phyloP scores from a whole-genome alignment of 92 coral and sea anemone species.

The Isaurus tuberculatus region DNA sequence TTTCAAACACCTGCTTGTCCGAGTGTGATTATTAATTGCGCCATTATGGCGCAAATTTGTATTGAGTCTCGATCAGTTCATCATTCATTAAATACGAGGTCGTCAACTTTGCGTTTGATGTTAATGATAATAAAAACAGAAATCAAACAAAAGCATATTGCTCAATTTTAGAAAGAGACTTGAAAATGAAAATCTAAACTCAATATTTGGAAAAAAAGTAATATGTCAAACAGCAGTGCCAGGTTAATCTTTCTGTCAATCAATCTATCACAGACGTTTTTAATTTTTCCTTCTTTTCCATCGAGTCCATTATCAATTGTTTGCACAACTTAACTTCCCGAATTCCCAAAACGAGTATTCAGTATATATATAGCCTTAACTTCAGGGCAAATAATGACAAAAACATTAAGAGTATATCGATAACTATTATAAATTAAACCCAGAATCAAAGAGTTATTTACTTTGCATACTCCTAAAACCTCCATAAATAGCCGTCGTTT shows the following conservation, averaged over 20 bases:
- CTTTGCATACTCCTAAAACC: background rate
- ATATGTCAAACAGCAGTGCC: background rate
- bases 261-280: background rate
- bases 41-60: background rate
- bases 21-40: background rate
- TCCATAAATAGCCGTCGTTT: background rate
- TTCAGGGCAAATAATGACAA: background rate
- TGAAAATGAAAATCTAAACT: background rate
- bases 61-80: background rate
- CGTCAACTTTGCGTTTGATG: background rate
- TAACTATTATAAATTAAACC: conserved; percentile 17
- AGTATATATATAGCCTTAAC: background rate
- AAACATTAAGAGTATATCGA: background rate
- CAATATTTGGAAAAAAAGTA: too few species aligned
- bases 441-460: background rate
- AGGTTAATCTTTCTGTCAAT: background rate
- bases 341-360: background rate
- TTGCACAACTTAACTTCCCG: conserved; percentile 20
- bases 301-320: conserved; percentile 5
- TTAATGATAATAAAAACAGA: background rate
- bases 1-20: background rate
- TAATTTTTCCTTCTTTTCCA: background rate
- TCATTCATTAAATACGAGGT: background rate
- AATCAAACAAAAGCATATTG: background rate
- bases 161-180: background rate